Conservation (phyloP, 2,888 invertebrate species). For the Taenaris catops region DNA sequence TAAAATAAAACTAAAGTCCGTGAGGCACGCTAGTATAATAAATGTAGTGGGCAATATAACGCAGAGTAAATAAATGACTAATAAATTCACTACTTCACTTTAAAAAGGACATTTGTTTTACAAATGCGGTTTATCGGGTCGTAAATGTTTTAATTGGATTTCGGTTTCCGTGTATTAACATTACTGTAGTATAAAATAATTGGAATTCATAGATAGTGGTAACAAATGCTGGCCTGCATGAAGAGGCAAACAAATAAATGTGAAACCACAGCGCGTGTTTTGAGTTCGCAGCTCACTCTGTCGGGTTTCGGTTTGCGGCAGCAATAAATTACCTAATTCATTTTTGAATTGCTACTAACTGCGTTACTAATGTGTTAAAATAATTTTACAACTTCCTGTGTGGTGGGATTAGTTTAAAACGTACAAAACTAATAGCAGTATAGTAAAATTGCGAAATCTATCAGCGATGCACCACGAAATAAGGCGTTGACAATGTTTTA, state of each 20-base stretch:
- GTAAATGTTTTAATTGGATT: neutral
- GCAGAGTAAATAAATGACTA: no score
- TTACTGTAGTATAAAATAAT: neutral
- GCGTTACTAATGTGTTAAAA: neutral
- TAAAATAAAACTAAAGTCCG: no score
- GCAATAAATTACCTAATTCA: slow-evolving; percentile 3
- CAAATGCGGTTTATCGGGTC: no score
- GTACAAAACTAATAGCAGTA: no score
- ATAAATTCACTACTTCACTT: no score
- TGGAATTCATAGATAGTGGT: neutral
- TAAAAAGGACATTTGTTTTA: no score
- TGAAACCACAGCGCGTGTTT: slow-evolving; percentile 10
- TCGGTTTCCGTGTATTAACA: neutral
- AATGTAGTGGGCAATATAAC: no score
- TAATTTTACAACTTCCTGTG: slow-evolving; percentile 2
- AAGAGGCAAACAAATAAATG: slow-evolving; percentile 15
- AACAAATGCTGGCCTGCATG: slow-evolving; percentile 4
- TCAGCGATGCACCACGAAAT: neutral
- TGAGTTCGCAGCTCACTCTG: slow-evolving; percentile 11
- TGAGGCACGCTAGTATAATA: no score
- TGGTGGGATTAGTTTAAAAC: neutral
- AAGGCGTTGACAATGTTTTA: no score
- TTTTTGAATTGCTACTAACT: slow-evolving; percentile 2
- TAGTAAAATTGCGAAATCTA: no score
- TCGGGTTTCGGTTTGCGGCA: slow-evolving; percentile 16